Evolutionary conservation across 2,888 invertebrate genomes (phyloP), one percentile per base, ranked within the genome.

Genomic region (Mantis religiosa): DNA sequence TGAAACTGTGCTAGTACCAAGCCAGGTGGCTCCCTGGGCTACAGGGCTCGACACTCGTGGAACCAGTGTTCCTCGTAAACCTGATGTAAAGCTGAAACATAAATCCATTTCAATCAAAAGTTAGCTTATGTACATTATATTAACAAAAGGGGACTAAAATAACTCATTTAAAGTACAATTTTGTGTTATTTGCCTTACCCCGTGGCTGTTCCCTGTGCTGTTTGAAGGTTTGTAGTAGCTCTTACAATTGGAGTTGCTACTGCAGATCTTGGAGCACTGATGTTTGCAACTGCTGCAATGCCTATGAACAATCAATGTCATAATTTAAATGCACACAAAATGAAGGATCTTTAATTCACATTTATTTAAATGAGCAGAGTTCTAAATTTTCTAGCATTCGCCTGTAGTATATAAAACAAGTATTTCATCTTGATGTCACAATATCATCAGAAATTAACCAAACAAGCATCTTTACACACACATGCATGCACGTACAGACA

Each of bases 231-330:
- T 8, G 92, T 90, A 0, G 93, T 91, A 3, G 92, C 91, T 3
- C 92, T 84, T 92, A 92, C 89, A 93, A 91, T 90, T n/a, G 91
- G 90, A 30, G 95, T 95, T 25, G 95, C 95, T 8, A 96, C 95
- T 89, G 95, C 94, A n/a, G 95, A 94, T 89, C 96, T 95, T 0
- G 96, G 95, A 12, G 96, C 95, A 20, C 96, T 95, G 28, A 97
- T 94, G 90, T 96, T 96, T 0, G 97, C 97, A 3, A 96, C 97
- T 20, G 96, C 96, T 0, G 96, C 96, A 27, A 96, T 95, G 2
- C 97, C 97, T 89, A 95, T 92, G 0, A 94, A 94, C 81, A 94
- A 82, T 34, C 12, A 88, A 27, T 82, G n/a, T 27, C 27, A 2
- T 82, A 27, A n/a, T 82, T 27, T 82, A 27, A 28, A 34, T 34